phyloP scores from a whole-genome alignment of 2,888 invertebrate species.

The Byasa hedistus region DNA sequence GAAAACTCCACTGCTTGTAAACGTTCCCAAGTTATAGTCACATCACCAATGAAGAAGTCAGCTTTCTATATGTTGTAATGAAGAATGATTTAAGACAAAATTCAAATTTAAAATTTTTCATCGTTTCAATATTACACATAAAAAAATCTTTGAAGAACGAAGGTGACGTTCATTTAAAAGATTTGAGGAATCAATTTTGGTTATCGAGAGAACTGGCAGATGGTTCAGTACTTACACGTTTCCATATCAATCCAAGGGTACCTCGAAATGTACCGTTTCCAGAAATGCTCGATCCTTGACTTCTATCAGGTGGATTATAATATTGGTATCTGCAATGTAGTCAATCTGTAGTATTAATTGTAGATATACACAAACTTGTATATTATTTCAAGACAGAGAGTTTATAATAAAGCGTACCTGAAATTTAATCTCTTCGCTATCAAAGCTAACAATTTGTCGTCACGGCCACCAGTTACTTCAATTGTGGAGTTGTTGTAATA shows the following conservation, averaged over 20 bases:
- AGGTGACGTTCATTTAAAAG: too few relatives aligned
- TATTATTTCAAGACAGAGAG: not conserved
- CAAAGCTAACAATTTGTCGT: conserved; percentile 83
- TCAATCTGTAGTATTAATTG: not conserved
- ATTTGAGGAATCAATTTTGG: too few relatives aligned
- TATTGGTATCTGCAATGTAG: conserved; percentile 78
- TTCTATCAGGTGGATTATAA: conserved; percentile 86
- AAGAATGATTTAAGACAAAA: too few relatives aligned
- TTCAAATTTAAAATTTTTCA: too few relatives aligned
- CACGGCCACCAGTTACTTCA: conserved; percentile 84
- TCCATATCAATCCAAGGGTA: conserved; percentile 85
- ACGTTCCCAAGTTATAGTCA: conserved; percentile 86
- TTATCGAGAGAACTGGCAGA: too few relatives aligned
- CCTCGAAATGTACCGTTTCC: conserved; percentile 85
- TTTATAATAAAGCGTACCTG: conserved; percentile 47
- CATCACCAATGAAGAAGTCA: conserved; percentile 87
- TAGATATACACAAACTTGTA: not conserved
- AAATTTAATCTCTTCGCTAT: conserved; percentile 85
- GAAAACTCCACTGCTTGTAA: conserved; percentile 87
- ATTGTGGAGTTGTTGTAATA: conserved; percentile 79
- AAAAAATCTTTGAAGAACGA: too few relatives aligned
- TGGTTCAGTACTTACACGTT: conserved; percentile 72
- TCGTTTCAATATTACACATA: too few relatives aligned
- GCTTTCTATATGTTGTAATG: conserved; percentile 73
- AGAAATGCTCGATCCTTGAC: conserved; percentile 83